A percentile compares a stretch with the other conserved stretches of the same genome.
These are phyloP conservation scores for Aphelenchoides fujianensis DNA, from an alignment of 1,140 invertebrate species.

Conservation along the genomic window DNA sequence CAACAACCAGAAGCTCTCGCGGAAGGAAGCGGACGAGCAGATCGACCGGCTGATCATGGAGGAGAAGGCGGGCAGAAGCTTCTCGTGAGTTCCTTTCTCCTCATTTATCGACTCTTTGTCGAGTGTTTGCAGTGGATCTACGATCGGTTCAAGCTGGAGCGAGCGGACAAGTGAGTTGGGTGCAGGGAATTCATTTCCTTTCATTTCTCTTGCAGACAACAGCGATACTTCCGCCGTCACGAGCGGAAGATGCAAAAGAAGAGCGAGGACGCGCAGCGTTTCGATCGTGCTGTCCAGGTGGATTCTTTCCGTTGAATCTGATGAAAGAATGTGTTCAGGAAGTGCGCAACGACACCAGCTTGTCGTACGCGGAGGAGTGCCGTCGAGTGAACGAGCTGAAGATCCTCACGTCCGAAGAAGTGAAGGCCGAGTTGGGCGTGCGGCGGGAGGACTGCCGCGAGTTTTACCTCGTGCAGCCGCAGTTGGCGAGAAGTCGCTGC, in stretches of 20 bases:
- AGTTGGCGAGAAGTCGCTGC: not conserved
- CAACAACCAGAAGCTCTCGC: not conserved
- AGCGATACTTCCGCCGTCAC: no score
- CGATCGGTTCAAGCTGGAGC: not conserved
- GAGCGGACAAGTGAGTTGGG: no score
- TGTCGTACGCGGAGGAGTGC: not conserved
- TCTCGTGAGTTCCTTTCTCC: no score
- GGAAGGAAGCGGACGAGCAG: not conserved
- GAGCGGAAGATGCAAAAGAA: not conserved
- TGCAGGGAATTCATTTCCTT: no score
- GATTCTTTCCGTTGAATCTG: no score
- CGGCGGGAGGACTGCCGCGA: not conserved
- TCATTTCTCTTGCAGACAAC: no score
- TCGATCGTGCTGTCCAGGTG: not conserved
- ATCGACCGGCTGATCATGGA: slow-evolving; percentile 10
- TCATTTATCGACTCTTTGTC: not conserved
- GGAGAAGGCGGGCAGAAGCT: slow-evolving; percentile 5
- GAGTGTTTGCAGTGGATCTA: slow-evolving; percentile 7
- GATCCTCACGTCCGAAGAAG: not conserved
- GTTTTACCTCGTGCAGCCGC: not conserved
- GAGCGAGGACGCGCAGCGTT: no score
- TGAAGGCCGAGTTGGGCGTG: not conserved
- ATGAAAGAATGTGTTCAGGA: not conserved
- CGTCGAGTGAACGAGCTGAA: slow-evolving; percentile 8
- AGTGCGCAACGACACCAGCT: not conserved